phyloP scores from a whole-genome alignment of 2,888 invertebrate species.

The Eledone cirrhosa region DNA sequence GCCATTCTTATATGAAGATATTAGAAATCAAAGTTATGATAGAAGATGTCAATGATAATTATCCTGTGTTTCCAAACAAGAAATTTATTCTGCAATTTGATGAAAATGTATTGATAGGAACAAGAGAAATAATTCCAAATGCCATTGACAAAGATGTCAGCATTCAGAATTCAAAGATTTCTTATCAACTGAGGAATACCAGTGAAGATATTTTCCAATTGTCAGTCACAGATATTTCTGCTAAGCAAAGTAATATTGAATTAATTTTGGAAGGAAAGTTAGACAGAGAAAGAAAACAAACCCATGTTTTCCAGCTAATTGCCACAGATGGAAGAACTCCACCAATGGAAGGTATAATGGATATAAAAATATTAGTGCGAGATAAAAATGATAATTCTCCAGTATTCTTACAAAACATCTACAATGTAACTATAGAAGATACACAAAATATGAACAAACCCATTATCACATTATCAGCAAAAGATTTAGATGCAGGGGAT shows the following conservation, averaged over 20 bases:
- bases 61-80: too few species aligned
- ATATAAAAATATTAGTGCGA: constrained; percentile 38
- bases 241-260: too few species aligned
- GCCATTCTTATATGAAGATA: too few species aligned
- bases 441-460: constrained; percentile 36
- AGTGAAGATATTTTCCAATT: constrained; percentile 40
- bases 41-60: too few species aligned
- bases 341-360: constrained; percentile 38
- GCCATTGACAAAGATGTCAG: constrained; percentile 42
- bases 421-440: constrained; percentile 39
- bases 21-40: too few species aligned
- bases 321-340: constrained; percentile 47
- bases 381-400: constrained; percentile 49
- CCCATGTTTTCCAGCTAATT: constrained; percentile 42
- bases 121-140: too few species aligned
- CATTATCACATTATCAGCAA: constrained; percentile 75
- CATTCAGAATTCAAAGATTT: constrained; percentile 35
- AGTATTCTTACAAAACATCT: constrained; percentile 40
- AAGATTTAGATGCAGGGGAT: constrained; percentile 83
- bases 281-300: constrained; percentile 44
- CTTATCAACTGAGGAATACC: constrained; percentile 41
- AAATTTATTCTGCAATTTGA: too few species aligned
- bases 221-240: too few species aligned
- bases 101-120: too few species aligned
- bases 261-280: constrained; percentile 42